Evolutionary conservation across 1,140 invertebrate genomes (phyloP).

Genomic region (Drosophila hydei): DNA sequence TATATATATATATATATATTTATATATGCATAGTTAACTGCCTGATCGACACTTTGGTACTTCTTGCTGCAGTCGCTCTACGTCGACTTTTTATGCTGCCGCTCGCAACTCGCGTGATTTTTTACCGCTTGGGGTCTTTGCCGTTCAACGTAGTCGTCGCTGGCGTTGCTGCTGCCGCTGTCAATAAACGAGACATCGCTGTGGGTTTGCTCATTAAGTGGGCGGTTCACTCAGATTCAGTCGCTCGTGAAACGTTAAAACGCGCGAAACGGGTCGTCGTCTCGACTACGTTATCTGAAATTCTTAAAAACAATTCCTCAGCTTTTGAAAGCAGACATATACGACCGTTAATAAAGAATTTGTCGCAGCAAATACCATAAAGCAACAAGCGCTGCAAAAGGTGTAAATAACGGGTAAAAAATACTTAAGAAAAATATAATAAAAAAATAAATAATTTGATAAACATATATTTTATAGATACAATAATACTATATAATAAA

Average conservation of each 20-base stretch:
- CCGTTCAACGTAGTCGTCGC: constrained; percentile 32
- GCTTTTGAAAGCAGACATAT: constrained; percentile 11
- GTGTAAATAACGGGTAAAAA: constrained; percentile 16
- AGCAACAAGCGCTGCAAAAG: constrained; percentile 1
- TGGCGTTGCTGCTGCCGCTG: constrained; percentile 20
- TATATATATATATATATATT: too few relatives aligned
- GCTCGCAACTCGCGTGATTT: constrained; percentile 71
- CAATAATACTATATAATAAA: too few relatives aligned
- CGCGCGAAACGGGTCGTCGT: constrained; percentile 57
- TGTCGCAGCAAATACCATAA: not conserved
- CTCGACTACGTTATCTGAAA: constrained; percentile 32
- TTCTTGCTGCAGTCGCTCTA: constrained; percentile 44
- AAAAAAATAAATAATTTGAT: not conserved
- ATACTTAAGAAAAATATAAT: not conserved
- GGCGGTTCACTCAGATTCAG: constrained; percentile 68
- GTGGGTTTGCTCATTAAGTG: constrained; percentile 52
- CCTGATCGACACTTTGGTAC: constrained; percentile 75
- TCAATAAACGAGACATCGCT: constrained; percentile 17
- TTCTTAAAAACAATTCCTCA: constrained; percentile 17
- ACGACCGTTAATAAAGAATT: constrained; percentile 4
- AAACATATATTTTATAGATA: too few relatives aligned
- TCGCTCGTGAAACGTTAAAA: constrained; percentile 62
- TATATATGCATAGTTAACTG: constrained; percentile 42
- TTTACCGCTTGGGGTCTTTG: constrained; percentile 53
- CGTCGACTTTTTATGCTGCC: constrained; percentile 58